A percentile compares a stretch with the other conserved stretches of the same genome.
phyloP scores from a whole-genome alignment of 2,797 vertebrate genomes.

The Chloroceryle amazona region DNA sequence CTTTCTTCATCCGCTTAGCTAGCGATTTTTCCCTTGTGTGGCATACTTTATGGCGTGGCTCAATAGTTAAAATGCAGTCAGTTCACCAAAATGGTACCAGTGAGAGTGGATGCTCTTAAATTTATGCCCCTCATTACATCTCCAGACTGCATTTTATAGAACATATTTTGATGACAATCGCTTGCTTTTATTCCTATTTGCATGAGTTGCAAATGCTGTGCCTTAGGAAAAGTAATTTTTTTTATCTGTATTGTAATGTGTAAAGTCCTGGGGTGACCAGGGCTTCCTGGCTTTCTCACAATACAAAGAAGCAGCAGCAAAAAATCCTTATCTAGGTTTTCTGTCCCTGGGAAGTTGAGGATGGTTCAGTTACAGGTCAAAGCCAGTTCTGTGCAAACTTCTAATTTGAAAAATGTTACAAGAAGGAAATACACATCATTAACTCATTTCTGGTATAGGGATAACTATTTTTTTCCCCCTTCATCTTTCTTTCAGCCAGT shows the following conservation, averaged over 20 bases:
- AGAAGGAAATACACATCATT: conserved; percentile 52
- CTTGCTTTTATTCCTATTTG: background rate
- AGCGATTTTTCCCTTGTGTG: background rate
- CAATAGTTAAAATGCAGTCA: background rate
- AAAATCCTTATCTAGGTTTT: conserved; percentile 4
- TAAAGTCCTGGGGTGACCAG: background rate
- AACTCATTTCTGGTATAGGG: conserved; percentile 22
- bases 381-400: conserved; percentile 19
- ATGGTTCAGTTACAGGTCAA: conserved; percentile 51
- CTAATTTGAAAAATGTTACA: conserved; percentile 42
- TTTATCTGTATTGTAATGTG: background rate
- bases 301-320: background rate
- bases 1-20: background rate
- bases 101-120: background rate
- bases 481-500: conserved; percentile 50
- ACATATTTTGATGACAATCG: background rate
- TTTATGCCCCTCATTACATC: background rate
- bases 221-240: background rate
- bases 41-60: background rate
- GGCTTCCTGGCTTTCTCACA: background rate
- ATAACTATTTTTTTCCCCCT: conserved; percentile 1
- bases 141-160: background rate
- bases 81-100: background rate
- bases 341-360: conserved; percentile 5
- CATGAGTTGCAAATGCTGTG: background rate